Percentiles rank a stretch among this genome's conserved stretches.
phyloP scores from a whole-genome alignment of 2,797 vertebrate genomes.

The Poecilia picta region DNA sequence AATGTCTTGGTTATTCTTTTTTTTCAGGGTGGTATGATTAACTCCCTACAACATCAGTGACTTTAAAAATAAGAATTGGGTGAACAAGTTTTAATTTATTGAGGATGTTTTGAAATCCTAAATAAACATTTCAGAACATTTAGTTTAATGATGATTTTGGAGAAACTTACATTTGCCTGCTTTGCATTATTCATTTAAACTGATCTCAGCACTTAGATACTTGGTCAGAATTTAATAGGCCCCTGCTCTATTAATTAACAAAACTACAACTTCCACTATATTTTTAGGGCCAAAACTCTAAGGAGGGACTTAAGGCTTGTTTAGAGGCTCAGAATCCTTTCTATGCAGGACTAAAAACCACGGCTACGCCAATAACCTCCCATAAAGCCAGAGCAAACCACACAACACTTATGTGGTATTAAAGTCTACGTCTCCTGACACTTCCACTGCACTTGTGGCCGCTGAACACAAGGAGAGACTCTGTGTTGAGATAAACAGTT shows the following conservation, averaged over 20 bases:
- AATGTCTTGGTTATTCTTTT: neutral
- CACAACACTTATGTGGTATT: slow-evolving; percentile 9
- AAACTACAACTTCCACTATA: neutral
- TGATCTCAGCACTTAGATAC: neutral
- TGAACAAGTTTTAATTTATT: neutral
- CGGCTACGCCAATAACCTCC: neutral
- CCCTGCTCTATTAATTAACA: neutral
- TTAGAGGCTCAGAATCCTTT: slow-evolving; percentile 1
- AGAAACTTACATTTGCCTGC: neutral
- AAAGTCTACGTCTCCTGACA: neutral
- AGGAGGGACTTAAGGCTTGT: neutral
- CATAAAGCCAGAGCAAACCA: neutral
- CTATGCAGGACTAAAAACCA: neutral
- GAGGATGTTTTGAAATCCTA: neutral
- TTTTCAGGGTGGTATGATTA: neutral
- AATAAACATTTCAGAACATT: neutral
- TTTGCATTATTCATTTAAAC: neutral
- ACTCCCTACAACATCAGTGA: neutral
- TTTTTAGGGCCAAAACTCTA: slow-evolving; percentile 1
- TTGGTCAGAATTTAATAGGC: neutral
- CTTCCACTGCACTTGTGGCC: neutral
- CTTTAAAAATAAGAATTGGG: neutral
- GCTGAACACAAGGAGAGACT: neutral
- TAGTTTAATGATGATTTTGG: neutral
- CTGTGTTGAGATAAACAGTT: neutral